A percentile compares a stretch with the other conserved stretches of the same genome.
phyloP scores from a whole-genome alignment of 1,140 invertebrate genomes.

The Halictus rubicundus region DNA sequence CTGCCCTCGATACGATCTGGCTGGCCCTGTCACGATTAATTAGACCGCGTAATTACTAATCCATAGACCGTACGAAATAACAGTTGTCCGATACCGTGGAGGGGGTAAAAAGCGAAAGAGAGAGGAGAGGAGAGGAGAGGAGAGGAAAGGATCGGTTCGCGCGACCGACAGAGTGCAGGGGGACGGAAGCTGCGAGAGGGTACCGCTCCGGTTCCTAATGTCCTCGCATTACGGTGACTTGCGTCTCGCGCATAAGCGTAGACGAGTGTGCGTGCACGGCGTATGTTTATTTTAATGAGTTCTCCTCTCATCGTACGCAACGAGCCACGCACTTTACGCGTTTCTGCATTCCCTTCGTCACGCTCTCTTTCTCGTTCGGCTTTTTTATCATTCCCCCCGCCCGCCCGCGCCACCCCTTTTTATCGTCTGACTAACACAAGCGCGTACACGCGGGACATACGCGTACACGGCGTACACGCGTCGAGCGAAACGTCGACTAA shows the following conservation, averaged over 20 bases:
- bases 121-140: too few species aligned
- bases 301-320: conserved; percentile 62
- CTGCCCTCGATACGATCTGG: conserved; percentile 16
- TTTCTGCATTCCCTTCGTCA: conserved; percentile 62
- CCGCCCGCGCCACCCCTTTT: conserved; percentile 4
- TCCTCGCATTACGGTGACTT: conserved; percentile 39
- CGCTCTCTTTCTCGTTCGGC: conserved; percentile 59
- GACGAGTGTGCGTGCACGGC: conserved; percentile 28
- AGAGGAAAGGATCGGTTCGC: too few species aligned
- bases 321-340: conserved; percentile 68
- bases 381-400: conserved; percentile 32
- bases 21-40: conserved; percentile 3
- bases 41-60: too few species aligned
- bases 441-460: conserved; percentile 4
- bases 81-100: background rate
- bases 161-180: background rate
- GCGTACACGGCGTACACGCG: too few species aligned
- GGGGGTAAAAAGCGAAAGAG: too few species aligned
- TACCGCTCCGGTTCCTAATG: conserved; percentile 24
- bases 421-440: conserved; percentile 42
- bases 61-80: background rate
- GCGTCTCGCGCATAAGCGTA: conserved; percentile 43
- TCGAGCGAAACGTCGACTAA: conserved; percentile 27
- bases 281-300: conserved; percentile 79
- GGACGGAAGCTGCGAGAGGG: background rate